Evolutionary conservation across 2,888 invertebrate species (phyloP).

Genomic region (Acanthosoma haemorrhoidale): DNA sequence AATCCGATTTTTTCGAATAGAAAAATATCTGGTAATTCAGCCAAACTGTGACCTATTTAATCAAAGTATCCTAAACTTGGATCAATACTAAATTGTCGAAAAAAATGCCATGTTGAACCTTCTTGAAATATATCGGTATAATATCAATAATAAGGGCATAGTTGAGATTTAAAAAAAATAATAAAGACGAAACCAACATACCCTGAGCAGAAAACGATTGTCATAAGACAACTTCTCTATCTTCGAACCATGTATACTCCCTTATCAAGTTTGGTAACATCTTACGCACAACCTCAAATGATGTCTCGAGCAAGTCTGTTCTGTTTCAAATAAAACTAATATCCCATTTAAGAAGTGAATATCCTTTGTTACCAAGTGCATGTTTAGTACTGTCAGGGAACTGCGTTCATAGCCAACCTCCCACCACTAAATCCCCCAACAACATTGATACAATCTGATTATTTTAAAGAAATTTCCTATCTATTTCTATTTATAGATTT

Average conservation of each 20-base stretch:
- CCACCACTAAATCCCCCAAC: neutral
- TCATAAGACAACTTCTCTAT: slow-evolving; percentile 20
- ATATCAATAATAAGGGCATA: neutral
- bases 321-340: neutral
- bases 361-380: slow-evolving; percentile 31
- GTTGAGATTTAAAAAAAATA: neutral
- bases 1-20: no score
- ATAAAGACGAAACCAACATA: neutral
- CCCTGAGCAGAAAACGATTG: slow-evolving; percentile 12
- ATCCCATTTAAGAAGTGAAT: slow-evolving; percentile 5
- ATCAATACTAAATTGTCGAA: no score
- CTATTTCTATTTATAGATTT: no score
- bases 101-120: no score
- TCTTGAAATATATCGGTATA: no score
- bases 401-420: slow-evolving; percentile 3
- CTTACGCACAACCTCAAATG: slow-evolving; percentile 17
- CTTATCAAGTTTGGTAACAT: slow-evolving; percentile 29
- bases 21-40: no score
- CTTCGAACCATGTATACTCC: neutral
- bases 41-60: no score
- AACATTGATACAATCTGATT: no score
- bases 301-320: neutral
- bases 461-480: no score
- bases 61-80: no score
- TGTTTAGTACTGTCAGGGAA: slow-evolving; percentile 29